Evolutionary conservation across 1,140 invertebrate species (phyloP).

Genomic region (Drosophila yakuba): DNA sequence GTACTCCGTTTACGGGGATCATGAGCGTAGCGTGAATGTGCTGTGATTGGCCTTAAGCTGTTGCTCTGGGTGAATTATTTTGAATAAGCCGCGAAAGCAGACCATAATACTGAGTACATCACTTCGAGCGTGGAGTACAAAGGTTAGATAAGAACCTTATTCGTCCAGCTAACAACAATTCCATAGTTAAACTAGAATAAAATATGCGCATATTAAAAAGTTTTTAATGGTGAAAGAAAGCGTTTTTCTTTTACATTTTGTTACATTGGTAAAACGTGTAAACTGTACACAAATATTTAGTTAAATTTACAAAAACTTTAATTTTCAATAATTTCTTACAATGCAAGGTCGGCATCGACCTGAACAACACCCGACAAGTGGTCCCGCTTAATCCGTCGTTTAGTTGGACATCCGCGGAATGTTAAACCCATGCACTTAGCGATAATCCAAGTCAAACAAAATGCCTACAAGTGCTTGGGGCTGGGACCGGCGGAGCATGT

Average conservation of each 20-base stretch:
- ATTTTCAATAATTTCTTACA: constrained; percentile 19
- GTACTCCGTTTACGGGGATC: constrained; percentile 12
- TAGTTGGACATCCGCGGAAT: constrained; percentile 63
- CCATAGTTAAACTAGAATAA: too few relatives aligned
- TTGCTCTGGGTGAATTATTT: constrained; percentile 18
- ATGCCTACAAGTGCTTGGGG: constrained; percentile 65
- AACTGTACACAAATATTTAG: background rate
- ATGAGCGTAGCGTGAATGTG: constrained; percentile 39
- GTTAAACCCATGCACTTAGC: constrained; percentile 70
- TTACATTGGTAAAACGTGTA: too few relatives aligned
- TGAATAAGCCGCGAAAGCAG: constrained; percentile 5
- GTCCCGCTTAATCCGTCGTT: constrained; percentile 45
- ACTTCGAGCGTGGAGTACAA: constrained; percentile 7
- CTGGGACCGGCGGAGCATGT: constrained; percentile 56
- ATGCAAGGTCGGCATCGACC: constrained; percentile 25
- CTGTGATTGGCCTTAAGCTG: constrained; percentile 23
- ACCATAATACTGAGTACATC: constrained; percentile 5
- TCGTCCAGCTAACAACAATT: too few relatives aligned
- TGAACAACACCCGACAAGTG: constrained; percentile 27
- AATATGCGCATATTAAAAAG: too few relatives aligned
- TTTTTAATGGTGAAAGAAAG: too few relatives aligned
- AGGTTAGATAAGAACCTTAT: constrained; percentile 1
- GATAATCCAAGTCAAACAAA: constrained; percentile 75
- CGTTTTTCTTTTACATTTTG: background rate
- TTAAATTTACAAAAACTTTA: background rate